phyloP scores from a whole-genome alignment of 53 echinoderm and acorn worm species.

The Mesocentrotus franciscanus region DNA sequence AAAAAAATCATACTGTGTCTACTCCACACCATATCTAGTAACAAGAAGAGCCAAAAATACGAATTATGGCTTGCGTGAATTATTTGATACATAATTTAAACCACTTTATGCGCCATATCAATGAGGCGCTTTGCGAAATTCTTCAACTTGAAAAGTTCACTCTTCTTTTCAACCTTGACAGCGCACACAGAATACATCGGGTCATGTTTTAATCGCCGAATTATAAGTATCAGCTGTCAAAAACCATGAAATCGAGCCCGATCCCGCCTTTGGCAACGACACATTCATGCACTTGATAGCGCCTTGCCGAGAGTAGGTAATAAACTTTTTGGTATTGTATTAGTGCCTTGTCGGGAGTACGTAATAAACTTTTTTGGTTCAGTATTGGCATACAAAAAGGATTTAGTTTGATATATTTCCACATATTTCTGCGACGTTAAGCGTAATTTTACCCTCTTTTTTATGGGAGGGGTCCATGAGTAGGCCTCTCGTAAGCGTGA shows the following conservation, averaged over 20 bases:
- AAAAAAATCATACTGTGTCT: constrained; percentile 37
- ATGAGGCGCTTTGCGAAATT: background rate
- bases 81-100: background rate
- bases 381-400: background rate
- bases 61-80: background rate
- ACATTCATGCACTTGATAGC: constrained; percentile 30
- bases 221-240: constrained; percentile 47
- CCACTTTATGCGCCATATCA: background rate
- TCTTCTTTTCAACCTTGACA: constrained; percentile 54
- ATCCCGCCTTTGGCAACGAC: constrained; percentile 36
- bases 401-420: background rate
- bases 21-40: background rate
- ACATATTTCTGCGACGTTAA: constrained; percentile 38
- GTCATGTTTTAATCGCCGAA: constrained; percentile 50
- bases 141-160: constrained; percentile 29
- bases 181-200: constrained; percentile 43
- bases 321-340: background rate
- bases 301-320: background rate
- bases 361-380: no score
- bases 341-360: background rate
- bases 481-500: constrained; percentile 43
- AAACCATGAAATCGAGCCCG: constrained; percentile 39
- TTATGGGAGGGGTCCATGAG: constrained; percentile 10
- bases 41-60: background rate
- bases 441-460: background rate